A percentile compares a stretch with the other conserved stretches of the same genome.
Conservation (phyloP, 2,888 invertebrate genomes). For the Pseudolycoriella hygida region DNA sequence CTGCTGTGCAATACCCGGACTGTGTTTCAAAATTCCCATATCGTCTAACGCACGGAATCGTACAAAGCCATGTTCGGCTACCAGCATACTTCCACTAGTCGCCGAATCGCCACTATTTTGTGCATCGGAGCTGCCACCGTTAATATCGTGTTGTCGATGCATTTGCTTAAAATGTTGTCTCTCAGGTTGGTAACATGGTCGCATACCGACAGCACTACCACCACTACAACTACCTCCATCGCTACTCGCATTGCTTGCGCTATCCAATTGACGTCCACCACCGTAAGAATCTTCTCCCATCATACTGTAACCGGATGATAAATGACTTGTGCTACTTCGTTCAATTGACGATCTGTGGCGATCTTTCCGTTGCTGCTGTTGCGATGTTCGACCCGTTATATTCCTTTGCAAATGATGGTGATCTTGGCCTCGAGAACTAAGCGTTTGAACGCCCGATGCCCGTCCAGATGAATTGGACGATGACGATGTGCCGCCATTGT, state of each 20-base stretch:
- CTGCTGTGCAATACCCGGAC: neutral
- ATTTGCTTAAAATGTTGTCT: constrained; percentile 8
- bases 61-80: constrained; percentile 81
- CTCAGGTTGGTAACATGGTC: constrained; percentile 3
- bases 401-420: constrained; percentile 7
- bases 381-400: constrained; percentile 7
- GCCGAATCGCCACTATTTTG: constrained; percentile 31
- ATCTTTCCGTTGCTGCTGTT: neutral
- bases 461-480: constrained; percentile 9
- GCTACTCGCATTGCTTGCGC: constrained; percentile 7
- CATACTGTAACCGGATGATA: neutral
- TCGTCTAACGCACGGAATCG: constrained; percentile 60
- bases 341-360: constrained; percentile 10
- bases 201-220: constrained; percentile 2
- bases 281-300: neutral
- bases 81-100: constrained; percentile 55
- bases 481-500: constrained; percentile 12
- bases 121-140: constrained; percentile 29
- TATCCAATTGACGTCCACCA: constrained; percentile 4
- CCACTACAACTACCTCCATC: constrained; percentile 4
- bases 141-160: constrained; percentile 27
- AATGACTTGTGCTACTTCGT: constrained; percentile 12
- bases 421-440: constrained; percentile 11
- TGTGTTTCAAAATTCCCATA: constrained; percentile 22
- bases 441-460: constrained; percentile 15